Evolutionary conservation across 2,113 vertebrate species (phyloP).

Genomic region (Psilopsiagon aurifrons): DNA sequence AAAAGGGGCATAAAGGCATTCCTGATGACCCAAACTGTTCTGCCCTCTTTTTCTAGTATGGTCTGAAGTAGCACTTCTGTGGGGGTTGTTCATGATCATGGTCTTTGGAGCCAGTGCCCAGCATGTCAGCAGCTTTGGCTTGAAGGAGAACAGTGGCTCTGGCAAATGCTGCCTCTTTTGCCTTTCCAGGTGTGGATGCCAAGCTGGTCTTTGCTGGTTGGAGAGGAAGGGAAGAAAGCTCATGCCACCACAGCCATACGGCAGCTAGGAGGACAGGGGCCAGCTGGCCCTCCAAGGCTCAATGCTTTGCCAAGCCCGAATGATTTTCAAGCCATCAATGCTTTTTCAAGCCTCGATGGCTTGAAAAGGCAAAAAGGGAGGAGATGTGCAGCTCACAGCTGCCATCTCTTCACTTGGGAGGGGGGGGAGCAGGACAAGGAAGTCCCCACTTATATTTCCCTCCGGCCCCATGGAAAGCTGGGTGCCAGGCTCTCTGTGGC

Average conservation of each 20-base stretch:
- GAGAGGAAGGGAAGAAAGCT: background rate
- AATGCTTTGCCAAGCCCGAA: background rate
- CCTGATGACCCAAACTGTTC: background rate
- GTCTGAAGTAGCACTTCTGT: background rate
- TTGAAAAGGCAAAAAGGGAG: background rate
- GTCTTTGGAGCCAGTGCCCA: background rate
- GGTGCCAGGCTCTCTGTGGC: background rate
- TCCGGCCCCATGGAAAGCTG: rapidly evolving
- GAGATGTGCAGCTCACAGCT: background rate
- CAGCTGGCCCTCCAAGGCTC: background rate
- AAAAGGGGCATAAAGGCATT: background rate
- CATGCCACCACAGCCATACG: background rate
- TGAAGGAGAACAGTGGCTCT: background rate
- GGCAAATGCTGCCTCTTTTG: background rate
- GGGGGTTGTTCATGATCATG: background rate
- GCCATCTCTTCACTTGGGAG: background rate
- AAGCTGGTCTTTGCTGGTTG: background rate
- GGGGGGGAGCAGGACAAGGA: background rate
- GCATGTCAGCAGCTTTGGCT: background rate
- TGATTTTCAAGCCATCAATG: no score
- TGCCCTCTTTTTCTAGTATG: background rate
- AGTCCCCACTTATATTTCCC: background rate
- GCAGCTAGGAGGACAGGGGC: background rate
- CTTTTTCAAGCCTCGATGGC: background rate
- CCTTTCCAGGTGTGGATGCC: background rate